These are phyloP conservation scores for Zaprionus taronus DNA, from an alignment of 1,140 invertebrate species.

Conservation along the genomic window DNA sequence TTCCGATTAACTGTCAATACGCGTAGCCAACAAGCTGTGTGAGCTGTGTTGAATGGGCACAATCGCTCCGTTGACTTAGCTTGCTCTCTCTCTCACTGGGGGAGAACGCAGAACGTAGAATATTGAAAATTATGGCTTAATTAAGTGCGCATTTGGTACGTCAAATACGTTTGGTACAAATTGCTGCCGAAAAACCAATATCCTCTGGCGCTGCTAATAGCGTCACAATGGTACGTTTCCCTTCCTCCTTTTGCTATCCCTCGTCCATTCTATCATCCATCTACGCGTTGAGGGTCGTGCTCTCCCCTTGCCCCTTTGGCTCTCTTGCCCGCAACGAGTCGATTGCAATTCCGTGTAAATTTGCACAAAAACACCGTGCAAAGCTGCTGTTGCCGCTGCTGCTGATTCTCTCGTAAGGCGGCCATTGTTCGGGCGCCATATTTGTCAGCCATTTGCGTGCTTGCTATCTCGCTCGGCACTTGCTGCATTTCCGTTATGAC, in stretches of 20 bases:
- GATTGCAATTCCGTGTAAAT: constrained; percentile 63
- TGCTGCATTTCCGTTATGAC: constrained; percentile 65
- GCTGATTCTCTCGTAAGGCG: constrained; percentile 13
- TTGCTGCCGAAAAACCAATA: constrained; percentile 59
- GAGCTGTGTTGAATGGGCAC: constrained; percentile 1
- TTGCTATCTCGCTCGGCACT: constrained; percentile 14
- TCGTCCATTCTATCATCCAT: background rate
- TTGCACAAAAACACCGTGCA: constrained; percentile 60
- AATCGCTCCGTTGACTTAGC: constrained; percentile 10
- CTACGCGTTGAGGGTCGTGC: background rate
- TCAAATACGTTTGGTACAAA: too few species aligned
- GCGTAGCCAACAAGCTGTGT: background rate
- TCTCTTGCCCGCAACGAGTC: constrained; percentile 13
- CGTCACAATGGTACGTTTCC: constrained; percentile 11
- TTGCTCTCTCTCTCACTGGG: background rate
- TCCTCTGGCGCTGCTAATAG: constrained; percentile 30
- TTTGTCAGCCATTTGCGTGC: constrained; percentile 60
- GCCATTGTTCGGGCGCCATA: constrained; percentile 53
- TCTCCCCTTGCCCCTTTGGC: background rate
- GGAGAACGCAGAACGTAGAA: constrained; percentile 20
- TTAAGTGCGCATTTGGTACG: constrained; percentile 67
- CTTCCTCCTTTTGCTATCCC: background rate
- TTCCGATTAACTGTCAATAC: constrained; percentile 13
- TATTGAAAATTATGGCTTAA: constrained; percentile 77
- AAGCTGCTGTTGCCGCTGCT: constrained; percentile 14